Evolutionary conservation across 2,113 vertebrate genomes (phyloP).

Genomic region (Nycticorax nycticorax): DNA sequence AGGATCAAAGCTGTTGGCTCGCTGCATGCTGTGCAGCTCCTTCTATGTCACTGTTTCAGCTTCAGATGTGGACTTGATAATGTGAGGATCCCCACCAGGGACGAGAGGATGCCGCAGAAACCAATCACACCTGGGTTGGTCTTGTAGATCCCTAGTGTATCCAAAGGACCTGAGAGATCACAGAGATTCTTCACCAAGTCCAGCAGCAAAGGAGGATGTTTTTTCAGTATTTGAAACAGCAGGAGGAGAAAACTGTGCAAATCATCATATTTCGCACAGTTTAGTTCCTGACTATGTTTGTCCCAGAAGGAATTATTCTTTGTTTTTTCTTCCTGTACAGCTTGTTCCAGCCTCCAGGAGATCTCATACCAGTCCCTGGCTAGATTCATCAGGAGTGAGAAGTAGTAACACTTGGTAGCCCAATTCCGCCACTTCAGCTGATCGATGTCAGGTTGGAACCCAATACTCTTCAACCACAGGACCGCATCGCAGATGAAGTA

Average conservation of each 20-base stretch:
- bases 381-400: constrained; percentile 83
- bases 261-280: constrained; percentile 61
- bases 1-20: neutral
- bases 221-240: constrained; percentile 75
- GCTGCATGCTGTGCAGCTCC: neutral
- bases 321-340: constrained; percentile 25
- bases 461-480: constrained; percentile 82
- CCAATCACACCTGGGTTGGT: constrained; percentile 85
- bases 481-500: constrained; percentile 89
- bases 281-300: constrained; percentile 14
- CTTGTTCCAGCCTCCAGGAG: constrained; percentile 74
- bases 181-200: constrained; percentile 90
- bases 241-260: constrained; percentile 77
- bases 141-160: constrained; percentile 83
- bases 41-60: constrained; percentile 67
- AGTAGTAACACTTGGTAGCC: constrained; percentile 84
- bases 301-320: neutral
- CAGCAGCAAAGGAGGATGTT: constrained; percentile 82
- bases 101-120: constrained; percentile 89
- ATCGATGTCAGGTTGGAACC: constrained; percentile 75
- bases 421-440: constrained; percentile 81
- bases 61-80: constrained; percentile 82
- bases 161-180: constrained; percentile 88
- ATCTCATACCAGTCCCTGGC: constrained; percentile 84
- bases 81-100: constrained; percentile 86